Percentiles rank a stretch among this genome's conserved stretches.
Conservation (phyloP, 2,797 vertebrate genomes). For the Taeniopygia guttata region DNA sequence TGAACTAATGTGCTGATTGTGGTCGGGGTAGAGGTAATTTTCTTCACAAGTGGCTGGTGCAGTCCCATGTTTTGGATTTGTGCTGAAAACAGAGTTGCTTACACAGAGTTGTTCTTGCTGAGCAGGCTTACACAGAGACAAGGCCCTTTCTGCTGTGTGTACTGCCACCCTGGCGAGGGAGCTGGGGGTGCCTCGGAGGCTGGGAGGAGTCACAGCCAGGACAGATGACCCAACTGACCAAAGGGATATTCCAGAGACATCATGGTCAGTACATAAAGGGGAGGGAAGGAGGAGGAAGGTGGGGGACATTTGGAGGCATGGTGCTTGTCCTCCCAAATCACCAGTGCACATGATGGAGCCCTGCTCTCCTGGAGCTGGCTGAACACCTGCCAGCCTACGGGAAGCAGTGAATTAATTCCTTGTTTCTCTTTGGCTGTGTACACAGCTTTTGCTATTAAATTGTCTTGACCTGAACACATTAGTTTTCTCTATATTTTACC, state of each 20-base stretch:
- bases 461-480: background rate
- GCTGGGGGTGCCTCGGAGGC: accelerated
- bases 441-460: background rate
- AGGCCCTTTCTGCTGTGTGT: background rate
- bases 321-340: background rate
- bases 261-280: background rate
- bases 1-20: background rate
- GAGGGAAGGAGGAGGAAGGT: background rate
- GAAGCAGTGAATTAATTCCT: background rate
- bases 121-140: background rate
- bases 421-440: background rate
- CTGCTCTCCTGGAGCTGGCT: background rate
- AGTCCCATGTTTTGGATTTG: too few species aligned
- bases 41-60: background rate
- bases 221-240: background rate
- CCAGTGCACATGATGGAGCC: accelerated
- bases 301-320: background rate
- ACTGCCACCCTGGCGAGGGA: accelerated
- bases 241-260: background rate
- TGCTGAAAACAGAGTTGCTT: background rate
- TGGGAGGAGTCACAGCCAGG: background rate
- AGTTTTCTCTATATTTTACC: background rate
- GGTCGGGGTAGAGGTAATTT: background rate
- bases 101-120: background rate
- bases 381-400: background rate